Evolutionary conservation across 1,140 invertebrate genomes (phyloP).

Genomic region (Forficula auricularia): DNA sequence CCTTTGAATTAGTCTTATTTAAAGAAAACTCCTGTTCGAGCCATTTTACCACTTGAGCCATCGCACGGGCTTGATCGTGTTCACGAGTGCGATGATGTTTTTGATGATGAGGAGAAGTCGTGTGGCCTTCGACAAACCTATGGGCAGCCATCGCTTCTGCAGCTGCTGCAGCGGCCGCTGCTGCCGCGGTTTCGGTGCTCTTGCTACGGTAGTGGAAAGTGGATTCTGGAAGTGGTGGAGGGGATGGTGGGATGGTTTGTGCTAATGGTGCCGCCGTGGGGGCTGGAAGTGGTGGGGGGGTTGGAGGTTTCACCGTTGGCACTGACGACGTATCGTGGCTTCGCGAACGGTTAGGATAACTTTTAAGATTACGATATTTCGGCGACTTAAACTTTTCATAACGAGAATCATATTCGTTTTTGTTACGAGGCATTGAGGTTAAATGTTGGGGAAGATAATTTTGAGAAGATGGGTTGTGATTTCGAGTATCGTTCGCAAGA

Average conservation of each 20-base stretch:
- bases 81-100: conserved; percentile 42
- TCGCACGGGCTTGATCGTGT: conserved; percentile 47
- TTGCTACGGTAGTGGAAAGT: conserved; percentile 22
- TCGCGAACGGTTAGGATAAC: not conserved
- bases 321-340: not conserved
- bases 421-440: no score
- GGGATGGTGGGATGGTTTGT: not conserved
- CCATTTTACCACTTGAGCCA: conserved; percentile 44
- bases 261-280: not conserved
- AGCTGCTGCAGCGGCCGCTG: not conserved
- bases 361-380: no score
- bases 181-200: conserved; percentile 1
- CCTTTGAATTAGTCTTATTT: conserved; percentile 15
- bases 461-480: no score
- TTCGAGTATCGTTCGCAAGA: no score
- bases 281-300: not conserved
- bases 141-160: not conserved
- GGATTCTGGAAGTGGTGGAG: no score
- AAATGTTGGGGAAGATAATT: no score
- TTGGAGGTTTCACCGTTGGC: not conserved
- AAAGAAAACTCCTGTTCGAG: conserved; percentile 32
- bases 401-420: no score
- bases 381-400: no score
- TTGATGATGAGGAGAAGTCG: conserved; percentile 33
- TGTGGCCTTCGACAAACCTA: conserved; percentile 13